Evolutionary conservation across 2,888 invertebrate species (phyloP), one percentile per base, ranked within the genome.

Genomic region (Epinotia ramella): DNA sequence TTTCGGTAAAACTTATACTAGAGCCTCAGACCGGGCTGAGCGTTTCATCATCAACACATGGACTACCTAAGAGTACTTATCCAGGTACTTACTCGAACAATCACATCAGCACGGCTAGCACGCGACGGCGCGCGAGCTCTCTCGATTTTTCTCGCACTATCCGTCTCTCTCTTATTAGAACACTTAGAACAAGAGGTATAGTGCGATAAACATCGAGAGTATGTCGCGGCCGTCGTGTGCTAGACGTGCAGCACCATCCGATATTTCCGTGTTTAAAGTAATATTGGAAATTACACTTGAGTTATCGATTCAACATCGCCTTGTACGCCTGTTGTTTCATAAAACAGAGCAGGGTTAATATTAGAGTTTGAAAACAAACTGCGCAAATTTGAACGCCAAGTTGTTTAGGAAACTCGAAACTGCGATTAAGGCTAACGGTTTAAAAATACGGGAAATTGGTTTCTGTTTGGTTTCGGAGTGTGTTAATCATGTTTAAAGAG

Each of bases 301-400:
- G 44, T 67, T 76, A 71, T 71, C 53, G 76, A 63, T 76, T 63
- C 56, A 67, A 76, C 76, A 46, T 66, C 66, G 66, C 33, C 66
- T 71, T 62, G 24, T 28, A 62, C 46, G 66, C n/a, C 57, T 56
- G 46, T 72, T 76, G 72, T 76, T 76, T 67, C 72, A n/a, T 40
- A 62, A 76, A 72, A 72, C 76, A 60, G 71, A 66, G 66, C 75
- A 67, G 44, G 71, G 63, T 56, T 76, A 67, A 76, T 72, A 72
- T 76, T 76, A 67, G 69, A 70, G 56, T 76, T 63, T 62, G 20
- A 62, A 76, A 72, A 72, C 76, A 76, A 53, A 75, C 65, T 40
- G 70, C 20, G 40, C 33, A 24, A 60, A 49, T 66, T 56, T 66
- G 49, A 65, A 65, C 53, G 49, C n/a, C 24, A 67, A 33, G 24